Base-by-base conservation (phyloP, 2,888 invertebrate genomes). In the Mythimna loreyi region DNA sequence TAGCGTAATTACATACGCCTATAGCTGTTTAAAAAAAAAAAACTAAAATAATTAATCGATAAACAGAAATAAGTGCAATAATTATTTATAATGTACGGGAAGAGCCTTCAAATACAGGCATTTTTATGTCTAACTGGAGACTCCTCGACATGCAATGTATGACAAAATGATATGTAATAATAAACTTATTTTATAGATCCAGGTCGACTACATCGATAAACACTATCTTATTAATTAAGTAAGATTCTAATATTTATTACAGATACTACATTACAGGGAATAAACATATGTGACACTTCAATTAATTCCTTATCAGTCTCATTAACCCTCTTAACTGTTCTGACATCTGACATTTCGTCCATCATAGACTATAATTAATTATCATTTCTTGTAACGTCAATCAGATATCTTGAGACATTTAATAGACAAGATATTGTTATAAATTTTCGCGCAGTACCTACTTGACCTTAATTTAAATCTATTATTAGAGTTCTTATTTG, bases 271-370 rank as follows among this genome's bases (percentile, higher is more conserved):
- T 74, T 43, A 30, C 25, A 65, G n/a, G 11, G 36, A 58, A 63
- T 73, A 40, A 40, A 40, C 40, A 40, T 66, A 61, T 58, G 60
- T 59, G 56, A 73, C 56, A 45, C 25, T 67, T 57, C 36, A 62
- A 50, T 61, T 55, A 47, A 58, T 50, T 59, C 28, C 13, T 59
- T 68, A 75, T 69, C 75, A 13, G 21, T 8, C 40, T 56, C 53
- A 80, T 77, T 67, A 67, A 77, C 71, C 77, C 45, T 58, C 76
- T 36, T 75, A 69, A 79, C 62, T 56, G 75, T 66, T 80, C 80
- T 80, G 75, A 68, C 80, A 62, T 80, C 58, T 57, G 76, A 63
- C 76, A 53, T 67, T 47, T 43, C 13, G 49, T 64, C n/a, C 33
- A 70, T 61, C 19, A 65, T 60, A 59, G 59, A 71, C 61, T 74